These are phyloP conservation scores for Perca flavescens DNA, from an alignment of 2,113 vertebrate species.

Conservation along the genomic window DNA sequence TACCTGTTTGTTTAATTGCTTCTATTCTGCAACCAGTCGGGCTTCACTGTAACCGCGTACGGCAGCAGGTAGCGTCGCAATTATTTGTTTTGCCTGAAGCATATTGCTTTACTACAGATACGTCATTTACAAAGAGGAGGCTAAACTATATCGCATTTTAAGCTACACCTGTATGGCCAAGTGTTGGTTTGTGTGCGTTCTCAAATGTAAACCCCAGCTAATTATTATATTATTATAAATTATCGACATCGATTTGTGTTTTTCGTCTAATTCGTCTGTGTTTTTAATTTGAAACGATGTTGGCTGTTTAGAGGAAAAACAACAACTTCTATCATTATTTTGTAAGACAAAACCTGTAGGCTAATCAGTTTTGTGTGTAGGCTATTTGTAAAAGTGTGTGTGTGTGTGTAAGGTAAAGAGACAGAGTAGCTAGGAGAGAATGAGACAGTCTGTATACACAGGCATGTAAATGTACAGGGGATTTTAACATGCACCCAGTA, in stretches of 20 bases:
- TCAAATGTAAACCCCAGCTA: neutral
- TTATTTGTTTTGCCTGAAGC: neutral
- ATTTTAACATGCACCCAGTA: slow-evolving; percentile 79
- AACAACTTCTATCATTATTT: neutral
- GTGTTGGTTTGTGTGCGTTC: slow-evolving; percentile 25
- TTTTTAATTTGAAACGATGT: neutral
- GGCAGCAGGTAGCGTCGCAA: slow-evolving; percentile 20
- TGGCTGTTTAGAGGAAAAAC: neutral
- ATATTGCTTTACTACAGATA: neutral
- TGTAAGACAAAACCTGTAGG: neutral
- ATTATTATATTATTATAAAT: neutral
- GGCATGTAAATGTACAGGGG: slow-evolving; percentile 60
- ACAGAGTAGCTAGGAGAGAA: neutral
- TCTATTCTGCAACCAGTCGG: neutral
- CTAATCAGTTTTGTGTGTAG: neutral
- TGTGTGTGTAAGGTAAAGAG: slow-evolving; percentile 2
- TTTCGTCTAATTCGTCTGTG: neutral
- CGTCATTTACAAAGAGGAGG: neutral
- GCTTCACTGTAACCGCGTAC: neutral
- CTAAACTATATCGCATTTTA: neutral
- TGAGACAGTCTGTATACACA: slow-evolving; percentile 27
- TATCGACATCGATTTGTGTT: neutral
- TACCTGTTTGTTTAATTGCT: neutral
- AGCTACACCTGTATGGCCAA: slow-evolving; percentile 38
- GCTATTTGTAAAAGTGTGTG: slow-evolving; percentile 11